Evolutionary conservation across 2,113 vertebrate genomes (phyloP), one percentile per base, ranked within the genome.

Genomic region (Camelus dromedarius): DNA sequence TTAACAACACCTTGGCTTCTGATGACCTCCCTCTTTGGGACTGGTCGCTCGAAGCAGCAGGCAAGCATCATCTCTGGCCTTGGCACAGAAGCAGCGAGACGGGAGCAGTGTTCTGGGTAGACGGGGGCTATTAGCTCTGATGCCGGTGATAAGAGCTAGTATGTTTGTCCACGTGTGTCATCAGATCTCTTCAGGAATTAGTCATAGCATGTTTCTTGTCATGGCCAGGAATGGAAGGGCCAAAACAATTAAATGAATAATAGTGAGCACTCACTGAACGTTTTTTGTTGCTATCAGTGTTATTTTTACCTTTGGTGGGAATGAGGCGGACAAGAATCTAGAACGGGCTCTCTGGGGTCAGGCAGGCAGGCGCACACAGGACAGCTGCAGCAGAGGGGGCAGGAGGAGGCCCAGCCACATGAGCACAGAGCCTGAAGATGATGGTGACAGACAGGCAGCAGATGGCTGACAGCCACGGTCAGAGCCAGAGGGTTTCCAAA

Each of bases 291-390:
- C 38, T 38, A 26, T 86, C 79, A 64, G 52, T 30, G 26, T 56
- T 83, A 58, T 67, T 94, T 96, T 96, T 79, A 16, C 80, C 58
- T 93, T 93, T 0, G 1, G 42, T 64, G 19, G 18, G 92, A 91
- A 82, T 22, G 62, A 73, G 24, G n/a, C 60, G 88, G 56, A 46
- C 10, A 46, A 76, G 69, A 85, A 6, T 46, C 79, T 26, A 38
- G 22, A 67, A 46, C 8, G 50, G 42, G 24, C 72, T 95, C n/a
- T 84, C 76, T 30, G 12, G 19, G 22, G 7, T 84, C 30, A 11
- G 62, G 56, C n/a, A 87, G 28, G 38, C 13, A 0, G n/a, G 19
- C n/a, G 24, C 26, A 7, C 12, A 9, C 6, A 46, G 58, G 64
- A 70, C 54, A 83, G 54, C 48, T 38, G 42, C 19, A 64, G 26